A percentile compares a stretch with the other conserved stretches of the same genome.
Conservation (phyloP, 2,888 invertebrate genomes). For the Trichogramma dendrolimi region DNA sequence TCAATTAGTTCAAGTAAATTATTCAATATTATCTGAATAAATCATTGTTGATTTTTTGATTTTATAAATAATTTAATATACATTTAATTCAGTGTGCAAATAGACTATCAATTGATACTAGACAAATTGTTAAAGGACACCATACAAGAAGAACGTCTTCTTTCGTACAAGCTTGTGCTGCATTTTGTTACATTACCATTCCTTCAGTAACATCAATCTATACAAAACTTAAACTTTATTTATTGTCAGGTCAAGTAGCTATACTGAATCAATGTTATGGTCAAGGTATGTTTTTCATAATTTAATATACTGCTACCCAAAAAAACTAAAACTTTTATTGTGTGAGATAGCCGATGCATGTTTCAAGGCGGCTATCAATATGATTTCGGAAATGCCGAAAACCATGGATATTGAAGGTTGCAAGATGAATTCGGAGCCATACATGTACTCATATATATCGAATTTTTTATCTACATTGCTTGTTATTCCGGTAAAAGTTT, state of each 20-base stretch:
- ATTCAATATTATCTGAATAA: constrained; percentile 3
- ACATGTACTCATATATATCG: constrained; percentile 66
- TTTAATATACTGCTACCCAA: neutral
- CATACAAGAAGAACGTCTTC: constrained; percentile 77
- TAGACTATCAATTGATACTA: constrained; percentile 67
- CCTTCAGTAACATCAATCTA: constrained; percentile 86
- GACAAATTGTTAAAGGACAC: constrained; percentile 66
- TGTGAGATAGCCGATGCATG: constrained; percentile 78
- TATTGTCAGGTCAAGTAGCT: constrained; percentile 84
- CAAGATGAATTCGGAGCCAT: constrained; percentile 67
- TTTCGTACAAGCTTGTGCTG: constrained; percentile 89
- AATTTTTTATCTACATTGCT: constrained; percentile 79
- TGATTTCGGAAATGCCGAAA: constrained; percentile 75
- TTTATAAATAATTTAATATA: neutral
- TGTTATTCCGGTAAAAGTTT: constrained; percentile 68
- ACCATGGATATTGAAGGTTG: constrained; percentile 70
- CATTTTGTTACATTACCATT: constrained; percentile 92
- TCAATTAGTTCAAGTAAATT: constrained; percentile 74
- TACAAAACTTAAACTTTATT: constrained; percentile 76
- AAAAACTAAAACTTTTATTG: neutral
- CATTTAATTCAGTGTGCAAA: constrained; percentile 67
- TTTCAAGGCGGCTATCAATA: constrained; percentile 80
- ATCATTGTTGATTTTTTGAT: neutral
- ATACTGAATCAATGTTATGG: constrained; percentile 85
- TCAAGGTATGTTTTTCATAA: constrained; percentile 64